A percentile compares a stretch with the other conserved stretches of the same genome.
Evolutionary conservation across 2,113 vertebrate genomes (phyloP).

Genomic region (Miniopterus natalensis): DNA sequence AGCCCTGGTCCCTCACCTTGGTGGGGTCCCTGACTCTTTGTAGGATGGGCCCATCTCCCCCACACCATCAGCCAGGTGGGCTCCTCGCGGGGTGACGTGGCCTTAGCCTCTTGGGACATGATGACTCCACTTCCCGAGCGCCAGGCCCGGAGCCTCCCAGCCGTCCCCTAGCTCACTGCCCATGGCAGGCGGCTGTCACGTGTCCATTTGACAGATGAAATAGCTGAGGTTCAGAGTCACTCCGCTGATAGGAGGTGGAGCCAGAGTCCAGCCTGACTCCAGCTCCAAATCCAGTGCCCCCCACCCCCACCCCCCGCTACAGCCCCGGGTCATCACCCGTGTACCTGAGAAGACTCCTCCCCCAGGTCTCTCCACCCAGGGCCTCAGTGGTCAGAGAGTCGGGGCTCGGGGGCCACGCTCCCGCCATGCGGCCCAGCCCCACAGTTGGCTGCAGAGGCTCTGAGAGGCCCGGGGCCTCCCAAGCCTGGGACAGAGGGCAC

Average conservation of each 20-base stretch:
- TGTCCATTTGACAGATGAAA: background rate
- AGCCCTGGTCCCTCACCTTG: background rate
- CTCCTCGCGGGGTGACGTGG: fast-evolving
- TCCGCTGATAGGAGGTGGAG: too few species aligned
- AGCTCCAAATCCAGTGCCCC: background rate
- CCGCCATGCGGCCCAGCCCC: too few species aligned
- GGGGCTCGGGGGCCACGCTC: too few species aligned
- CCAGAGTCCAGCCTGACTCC: fast-evolving
- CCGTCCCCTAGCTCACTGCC: background rate
- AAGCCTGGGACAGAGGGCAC: too few species aligned
- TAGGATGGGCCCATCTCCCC: too few species aligned
- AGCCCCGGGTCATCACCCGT: too few species aligned
- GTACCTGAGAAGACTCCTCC: too few species aligned
- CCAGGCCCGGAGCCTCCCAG: fast-evolving
- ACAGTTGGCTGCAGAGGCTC: too few species aligned
- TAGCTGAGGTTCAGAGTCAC: background rate
- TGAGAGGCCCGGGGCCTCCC: too few species aligned
- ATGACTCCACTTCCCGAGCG: fast-evolving
- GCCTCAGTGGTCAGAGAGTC: too few species aligned
- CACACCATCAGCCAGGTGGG: background rate
- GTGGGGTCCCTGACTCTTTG: background rate
- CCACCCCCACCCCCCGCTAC: too few species aligned
- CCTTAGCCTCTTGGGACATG: background rate
- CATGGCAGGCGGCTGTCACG: fast-evolving
- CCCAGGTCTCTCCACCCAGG: too few species aligned